A percentile compares a stretch with the other conserved stretches of the same genome.
These are phyloP conservation scores for Pantherophis vulpinus DNA, from an alignment of 2,797 vertebrate species.

Conservation along the genomic window DNA sequence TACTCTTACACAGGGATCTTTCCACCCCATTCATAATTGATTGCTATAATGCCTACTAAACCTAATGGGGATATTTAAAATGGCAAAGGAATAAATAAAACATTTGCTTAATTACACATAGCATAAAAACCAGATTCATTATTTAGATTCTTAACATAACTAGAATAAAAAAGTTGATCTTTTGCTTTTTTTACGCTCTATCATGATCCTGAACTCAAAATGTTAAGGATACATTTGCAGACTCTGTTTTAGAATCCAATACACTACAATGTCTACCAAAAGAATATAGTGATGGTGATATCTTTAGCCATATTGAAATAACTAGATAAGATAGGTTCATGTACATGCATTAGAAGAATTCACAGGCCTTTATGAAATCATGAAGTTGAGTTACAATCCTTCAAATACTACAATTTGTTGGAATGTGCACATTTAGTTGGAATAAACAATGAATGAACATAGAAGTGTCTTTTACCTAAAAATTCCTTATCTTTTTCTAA, in stretches of 20 bases:
- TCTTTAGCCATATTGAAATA: background rate
- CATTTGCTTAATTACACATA: background rate
- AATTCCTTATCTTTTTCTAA: background rate
- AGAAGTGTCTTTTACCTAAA: background rate
- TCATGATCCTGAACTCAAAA: background rate
- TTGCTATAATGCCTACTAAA: conserved; percentile 37
- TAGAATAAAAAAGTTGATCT: background rate
- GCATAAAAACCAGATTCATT: background rate
- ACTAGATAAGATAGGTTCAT: background rate
- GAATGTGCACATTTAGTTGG: background rate
- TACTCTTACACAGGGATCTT: conserved; percentile 44
- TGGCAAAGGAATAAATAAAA: conserved; percentile 25
- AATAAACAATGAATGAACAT: background rate
- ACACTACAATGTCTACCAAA: background rate
- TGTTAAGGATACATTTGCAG: background rate
- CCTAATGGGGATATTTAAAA: conserved; percentile 25
- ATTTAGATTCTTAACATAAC: background rate
- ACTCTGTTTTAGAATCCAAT: background rate
- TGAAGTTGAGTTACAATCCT: background rate
- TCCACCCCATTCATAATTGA: background rate
- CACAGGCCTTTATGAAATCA: background rate
- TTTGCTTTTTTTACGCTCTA: background rate
- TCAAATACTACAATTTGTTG: background rate
- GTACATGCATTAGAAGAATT: background rate
- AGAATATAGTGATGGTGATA: background rate